These are phyloP conservation scores for Elachura formosa DNA, from an alignment of 2,113 vertebrate genomes.

Conservation along the genomic window DNA sequence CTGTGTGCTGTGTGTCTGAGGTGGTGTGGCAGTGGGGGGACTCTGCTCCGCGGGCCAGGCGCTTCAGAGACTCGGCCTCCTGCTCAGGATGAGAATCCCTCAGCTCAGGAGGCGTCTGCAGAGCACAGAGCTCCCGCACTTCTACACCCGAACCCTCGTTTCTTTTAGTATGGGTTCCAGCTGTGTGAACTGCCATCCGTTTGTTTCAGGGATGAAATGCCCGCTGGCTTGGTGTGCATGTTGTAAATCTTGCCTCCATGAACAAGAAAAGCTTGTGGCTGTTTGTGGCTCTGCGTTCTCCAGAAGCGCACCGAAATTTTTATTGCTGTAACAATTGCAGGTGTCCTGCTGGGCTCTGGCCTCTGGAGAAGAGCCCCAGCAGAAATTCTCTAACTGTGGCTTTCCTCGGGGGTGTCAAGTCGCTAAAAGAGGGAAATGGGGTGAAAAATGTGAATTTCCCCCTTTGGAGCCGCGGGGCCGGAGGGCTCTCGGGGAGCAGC, in stretches of 20 bases:
- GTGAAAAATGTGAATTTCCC: neutral
- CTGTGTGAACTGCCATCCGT: too few species aligned
- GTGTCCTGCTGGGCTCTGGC: neutral
- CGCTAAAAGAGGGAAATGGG: neutral
- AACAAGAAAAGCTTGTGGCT: neutral
- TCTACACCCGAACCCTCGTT: too few species aligned
- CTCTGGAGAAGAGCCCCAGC: rapidly evolving
- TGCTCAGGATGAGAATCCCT: neutral
- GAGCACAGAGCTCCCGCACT: neutral
- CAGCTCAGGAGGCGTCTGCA: neutral
- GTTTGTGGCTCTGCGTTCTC: neutral
- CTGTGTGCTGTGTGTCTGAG: neutral
- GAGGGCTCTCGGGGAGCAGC: too few species aligned
- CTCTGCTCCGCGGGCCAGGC: neutral
- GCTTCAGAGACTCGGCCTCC: neutral
- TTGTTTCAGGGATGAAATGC: rapidly evolving
- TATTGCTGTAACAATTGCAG: neutral
- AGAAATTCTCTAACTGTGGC: rapidly evolving
- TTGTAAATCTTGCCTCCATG: neutral
- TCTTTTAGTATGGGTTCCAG: too few species aligned
- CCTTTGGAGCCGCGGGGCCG: neutral
- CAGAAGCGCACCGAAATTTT: neutral
- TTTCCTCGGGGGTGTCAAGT: rapidly evolving
- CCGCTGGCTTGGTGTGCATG: rapidly evolving
- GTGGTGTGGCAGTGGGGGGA: rapidly evolving